Evolutionary conservation across 2,797 vertebrate genomes (phyloP).

Genomic region (Tapera naevia): DNA sequence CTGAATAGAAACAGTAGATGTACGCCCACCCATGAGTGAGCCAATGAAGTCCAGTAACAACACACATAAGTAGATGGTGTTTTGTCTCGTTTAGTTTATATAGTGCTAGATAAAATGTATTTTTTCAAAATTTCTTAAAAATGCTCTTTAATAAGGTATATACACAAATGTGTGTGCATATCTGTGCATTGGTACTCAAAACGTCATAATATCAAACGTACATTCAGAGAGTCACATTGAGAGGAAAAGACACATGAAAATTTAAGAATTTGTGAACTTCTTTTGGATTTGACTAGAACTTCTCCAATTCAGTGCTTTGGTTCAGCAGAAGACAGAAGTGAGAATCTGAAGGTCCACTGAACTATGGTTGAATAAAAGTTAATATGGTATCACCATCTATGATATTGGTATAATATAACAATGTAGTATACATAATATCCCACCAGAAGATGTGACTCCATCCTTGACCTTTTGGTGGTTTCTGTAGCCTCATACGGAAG

Average conservation of each 20-base stretch:
- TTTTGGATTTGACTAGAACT: not conserved
- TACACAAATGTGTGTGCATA: not conserved
- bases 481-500: not conserved
- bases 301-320: not conserved
- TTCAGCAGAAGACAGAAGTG: not conserved
- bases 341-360: not conserved
- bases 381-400: not conserved
- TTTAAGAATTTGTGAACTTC: not conserved
- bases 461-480: not conserved
- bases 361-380: not conserved
- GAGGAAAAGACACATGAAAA: not conserved
- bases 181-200: not conserved
- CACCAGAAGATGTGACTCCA: not conserved
- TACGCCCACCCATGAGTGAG: not conserved
- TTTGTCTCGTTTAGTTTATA: not conserved
- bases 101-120: not conserved
- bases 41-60: not conserved
- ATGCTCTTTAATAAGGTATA: not conserved
- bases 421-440: not conserved
- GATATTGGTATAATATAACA: not conserved
- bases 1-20: slow-evolving; percentile 1
- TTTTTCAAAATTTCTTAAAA: not conserved
- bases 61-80: not conserved
- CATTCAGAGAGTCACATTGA: not conserved
- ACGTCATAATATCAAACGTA: not conserved